A percentile compares a stretch with the other conserved stretches of the same genome.
Evolutionary conservation across 2,113 vertebrate species (phyloP).

Genomic region (Xiphorhynchus elegans): DNA sequence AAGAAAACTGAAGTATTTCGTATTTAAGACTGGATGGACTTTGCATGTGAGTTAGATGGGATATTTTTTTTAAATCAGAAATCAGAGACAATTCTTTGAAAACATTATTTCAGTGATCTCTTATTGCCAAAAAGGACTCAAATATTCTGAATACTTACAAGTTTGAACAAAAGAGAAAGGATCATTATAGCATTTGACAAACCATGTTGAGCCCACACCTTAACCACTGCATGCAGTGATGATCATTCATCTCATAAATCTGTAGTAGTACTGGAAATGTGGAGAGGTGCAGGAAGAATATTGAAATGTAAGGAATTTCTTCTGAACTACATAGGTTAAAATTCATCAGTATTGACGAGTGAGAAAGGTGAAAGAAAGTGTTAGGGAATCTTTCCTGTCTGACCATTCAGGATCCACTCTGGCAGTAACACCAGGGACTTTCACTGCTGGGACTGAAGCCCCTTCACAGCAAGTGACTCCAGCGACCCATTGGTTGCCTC

Average conservation of each 20-base stretch:
- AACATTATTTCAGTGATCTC: background rate
- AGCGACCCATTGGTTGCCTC: background rate
- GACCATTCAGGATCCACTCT: background rate
- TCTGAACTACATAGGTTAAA: background rate
- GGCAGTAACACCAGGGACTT: background rate
- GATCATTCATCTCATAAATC: background rate
- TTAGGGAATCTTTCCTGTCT: background rate
- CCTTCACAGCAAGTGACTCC: background rate
- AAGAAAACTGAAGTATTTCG: background rate
- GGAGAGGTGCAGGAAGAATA: background rate
- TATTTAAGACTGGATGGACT: background rate
- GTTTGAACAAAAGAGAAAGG: background rate
- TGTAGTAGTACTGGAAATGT: background rate
- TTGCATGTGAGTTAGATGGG: rapidly evolving
- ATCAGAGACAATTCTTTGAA: background rate
- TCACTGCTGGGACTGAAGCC: background rate
- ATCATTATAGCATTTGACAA: background rate
- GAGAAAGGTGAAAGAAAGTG: background rate
- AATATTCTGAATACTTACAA: background rate
- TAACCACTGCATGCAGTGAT: background rate
- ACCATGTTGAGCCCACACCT: background rate
- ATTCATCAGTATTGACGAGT: background rate
- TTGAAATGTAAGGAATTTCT: background rate
- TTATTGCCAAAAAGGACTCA: background rate
- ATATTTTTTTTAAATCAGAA: background rate